Percentiles rank a stretch among this genome's conserved stretches.
phyloP scores from a whole-genome alignment of 2,113 vertebrate species.

The Coracopsis vasa region DNA sequence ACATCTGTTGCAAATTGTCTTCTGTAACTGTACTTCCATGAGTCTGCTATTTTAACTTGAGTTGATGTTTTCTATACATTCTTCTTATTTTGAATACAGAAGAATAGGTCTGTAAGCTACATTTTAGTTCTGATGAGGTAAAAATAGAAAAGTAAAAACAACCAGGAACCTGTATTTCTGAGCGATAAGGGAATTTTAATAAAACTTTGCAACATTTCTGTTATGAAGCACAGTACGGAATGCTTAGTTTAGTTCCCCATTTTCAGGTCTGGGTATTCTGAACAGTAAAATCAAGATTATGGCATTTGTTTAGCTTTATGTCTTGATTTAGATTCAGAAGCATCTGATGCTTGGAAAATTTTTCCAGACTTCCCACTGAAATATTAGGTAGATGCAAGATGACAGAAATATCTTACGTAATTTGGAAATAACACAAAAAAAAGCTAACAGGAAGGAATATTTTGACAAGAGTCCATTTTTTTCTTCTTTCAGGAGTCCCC shows the following conservation, averaged over 20 bases:
- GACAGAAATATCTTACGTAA: not conserved
- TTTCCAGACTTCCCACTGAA: not conserved
- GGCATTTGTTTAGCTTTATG: not conserved
- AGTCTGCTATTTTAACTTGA: not conserved
- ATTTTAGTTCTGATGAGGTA: not conserved
- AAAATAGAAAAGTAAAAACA: not conserved
- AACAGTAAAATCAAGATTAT: not conserved
- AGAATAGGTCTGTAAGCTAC: not conserved
- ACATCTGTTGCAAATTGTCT: not conserved
- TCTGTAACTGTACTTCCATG: not conserved
- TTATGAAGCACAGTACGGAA: not conserved
- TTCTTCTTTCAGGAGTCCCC: not conserved
- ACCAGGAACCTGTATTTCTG: not conserved
- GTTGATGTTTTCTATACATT: not conserved
- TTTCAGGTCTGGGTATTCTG: not conserved
- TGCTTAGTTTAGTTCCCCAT: not conserved
- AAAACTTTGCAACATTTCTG: not conserved
- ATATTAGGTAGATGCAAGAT: not conserved
- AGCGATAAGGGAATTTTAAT: not conserved
- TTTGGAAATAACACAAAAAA: not conserved
- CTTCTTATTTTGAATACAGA: not conserved
- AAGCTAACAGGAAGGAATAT: not conserved
- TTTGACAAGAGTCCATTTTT: not conserved
- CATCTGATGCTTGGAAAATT: not conserved
- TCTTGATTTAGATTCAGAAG: not conserved